These are phyloP conservation scores for Cantharis flavilabris DNA, from an alignment of 2,888 invertebrate species.

Conservation along the genomic window DNA sequence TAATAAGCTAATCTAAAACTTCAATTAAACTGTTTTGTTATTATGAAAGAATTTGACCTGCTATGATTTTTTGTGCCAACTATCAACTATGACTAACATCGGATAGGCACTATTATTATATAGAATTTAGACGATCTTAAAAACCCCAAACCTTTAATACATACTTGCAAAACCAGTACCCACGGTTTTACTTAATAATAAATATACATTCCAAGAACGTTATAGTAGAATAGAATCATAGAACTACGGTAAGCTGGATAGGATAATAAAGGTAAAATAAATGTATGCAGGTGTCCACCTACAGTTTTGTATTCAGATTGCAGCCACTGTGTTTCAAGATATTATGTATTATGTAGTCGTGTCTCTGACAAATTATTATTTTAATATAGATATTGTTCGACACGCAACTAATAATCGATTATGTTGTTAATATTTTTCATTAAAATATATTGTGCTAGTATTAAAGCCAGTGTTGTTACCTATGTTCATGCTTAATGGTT, in stretches of 20 bases:
- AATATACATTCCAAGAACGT: not conserved
- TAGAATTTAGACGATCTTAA: not conserved
- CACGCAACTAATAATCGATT: not conserved
- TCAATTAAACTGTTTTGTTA: slow-evolving; percentile 6
- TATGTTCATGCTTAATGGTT: not conserved
- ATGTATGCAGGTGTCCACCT: slow-evolving; percentile 1
- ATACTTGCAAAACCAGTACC: not conserved
- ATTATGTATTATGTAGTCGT: not conserved
- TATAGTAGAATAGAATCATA: slow-evolving; percentile 1
- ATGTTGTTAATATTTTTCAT: not conserved
- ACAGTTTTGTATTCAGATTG: not conserved
- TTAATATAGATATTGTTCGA: not conserved
- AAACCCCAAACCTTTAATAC: not conserved
- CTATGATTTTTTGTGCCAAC: not conserved
- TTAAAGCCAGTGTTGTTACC: not conserved
- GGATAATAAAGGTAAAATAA: slow-evolving; percentile 3
- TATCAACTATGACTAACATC: not conserved
- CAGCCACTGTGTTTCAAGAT: not conserved
- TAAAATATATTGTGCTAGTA: not conserved
- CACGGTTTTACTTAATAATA: not conserved
- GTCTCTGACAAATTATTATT: slow-evolving; percentile 17
- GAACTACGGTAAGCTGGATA: not conserved
- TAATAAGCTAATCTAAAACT: not conserved
- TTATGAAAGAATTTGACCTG: slow-evolving; percentile 11
- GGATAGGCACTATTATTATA: not conserved